Evolutionary conservation across 2,113 vertebrate genomes (phyloP).

Genomic region (Istiophorus platypterus): DNA sequence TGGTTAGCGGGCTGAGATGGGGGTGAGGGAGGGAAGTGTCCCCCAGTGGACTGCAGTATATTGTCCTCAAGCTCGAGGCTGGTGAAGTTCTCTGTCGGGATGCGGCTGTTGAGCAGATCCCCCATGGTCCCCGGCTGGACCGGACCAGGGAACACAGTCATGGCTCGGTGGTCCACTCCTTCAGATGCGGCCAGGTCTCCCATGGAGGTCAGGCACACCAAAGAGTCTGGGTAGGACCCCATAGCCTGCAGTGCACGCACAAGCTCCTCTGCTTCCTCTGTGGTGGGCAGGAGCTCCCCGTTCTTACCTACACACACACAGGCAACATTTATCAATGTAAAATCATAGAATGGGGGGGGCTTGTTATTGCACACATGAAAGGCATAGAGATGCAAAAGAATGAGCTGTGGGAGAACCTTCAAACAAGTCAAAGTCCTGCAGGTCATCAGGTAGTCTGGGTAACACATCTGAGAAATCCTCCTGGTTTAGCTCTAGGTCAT

Average conservation of each 20-base stretch:
- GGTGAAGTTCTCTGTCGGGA: slow-evolving; percentile 93
- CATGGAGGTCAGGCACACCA: slow-evolving; percentile 98
- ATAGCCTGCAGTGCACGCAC: slow-evolving; percentile 97
- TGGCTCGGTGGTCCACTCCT: slow-evolving; percentile 91
- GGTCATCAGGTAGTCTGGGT: slow-evolving; percentile 94
- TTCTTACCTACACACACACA: slow-evolving; percentile 91
- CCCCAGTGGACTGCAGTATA: slow-evolving; percentile 91
- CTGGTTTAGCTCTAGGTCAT: slow-evolving; percentile 98
- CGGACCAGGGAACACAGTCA: slow-evolving; percentile 91
- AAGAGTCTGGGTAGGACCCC: slow-evolving; percentile 89
- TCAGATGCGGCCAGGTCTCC: slow-evolving; percentile 92
- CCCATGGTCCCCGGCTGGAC: slow-evolving; percentile 90
- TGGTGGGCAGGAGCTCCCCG: slow-evolving; percentile 96
- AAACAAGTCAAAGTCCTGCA: slow-evolving; percentile 99
- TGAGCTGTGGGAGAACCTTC: slow-evolving; percentile 87
- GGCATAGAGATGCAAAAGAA: not conserved
- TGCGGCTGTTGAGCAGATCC: slow-evolving; percentile 94
- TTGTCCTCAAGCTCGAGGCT: slow-evolving; percentile 96
- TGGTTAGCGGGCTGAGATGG: slow-evolving; percentile 89
- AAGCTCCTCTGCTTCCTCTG: slow-evolving; percentile 98
- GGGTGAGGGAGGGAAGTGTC: slow-evolving; percentile 88
- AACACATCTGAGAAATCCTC: slow-evolving; percentile 98
- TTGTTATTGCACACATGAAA: not conserved
- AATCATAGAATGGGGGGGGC: not conserved
- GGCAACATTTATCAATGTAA: not conserved